phyloP scores from a whole-genome alignment of 1,140 invertebrate genomes.

The Schlechtendalia chinensis region DNA sequence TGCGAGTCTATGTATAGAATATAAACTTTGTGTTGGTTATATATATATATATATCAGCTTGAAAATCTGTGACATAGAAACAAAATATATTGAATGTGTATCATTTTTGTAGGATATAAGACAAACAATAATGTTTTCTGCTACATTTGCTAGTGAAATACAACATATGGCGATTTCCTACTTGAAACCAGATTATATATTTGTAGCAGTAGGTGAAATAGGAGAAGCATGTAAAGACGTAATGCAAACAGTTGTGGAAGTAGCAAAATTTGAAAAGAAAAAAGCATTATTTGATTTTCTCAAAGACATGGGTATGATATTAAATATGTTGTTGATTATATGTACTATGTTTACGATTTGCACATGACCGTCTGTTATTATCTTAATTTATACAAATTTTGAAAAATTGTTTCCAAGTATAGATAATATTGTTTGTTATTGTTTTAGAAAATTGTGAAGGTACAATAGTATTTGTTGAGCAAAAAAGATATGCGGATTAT shows the following conservation, averaged over 20 bases:
- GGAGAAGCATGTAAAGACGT: slow-evolving; percentile 90
- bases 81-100: background rate
- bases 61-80: no score
- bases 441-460: slow-evolving; percentile 39
- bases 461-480: slow-evolving; percentile 97
- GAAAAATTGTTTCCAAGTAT: background rate
- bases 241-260: slow-evolving; percentile 75
- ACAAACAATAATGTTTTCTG: slow-evolving; percentile 98
- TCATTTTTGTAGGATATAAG: slow-evolving; percentile 65
- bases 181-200: slow-evolving; percentile 91
- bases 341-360: no score
- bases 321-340: background rate
- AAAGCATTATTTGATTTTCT: slow-evolving; percentile 71
- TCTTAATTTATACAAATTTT: background rate
- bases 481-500: slow-evolving; percentile 95
- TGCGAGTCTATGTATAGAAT: no score
- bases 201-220: slow-evolving; percentile 95
- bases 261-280: slow-evolving; percentile 72
- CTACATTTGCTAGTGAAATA: slow-evolving; percentile 98
- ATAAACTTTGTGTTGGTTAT: no score
- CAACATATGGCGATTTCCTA: slow-evolving; percentile 94
- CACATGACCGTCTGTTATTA: background rate
- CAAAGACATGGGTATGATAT: slow-evolving; percentile 59
- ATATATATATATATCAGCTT: no score
- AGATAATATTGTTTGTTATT: background rate